Conservation (phyloP, 2,113 vertebrate genomes). For the Heterocephalus glaber region DNA sequence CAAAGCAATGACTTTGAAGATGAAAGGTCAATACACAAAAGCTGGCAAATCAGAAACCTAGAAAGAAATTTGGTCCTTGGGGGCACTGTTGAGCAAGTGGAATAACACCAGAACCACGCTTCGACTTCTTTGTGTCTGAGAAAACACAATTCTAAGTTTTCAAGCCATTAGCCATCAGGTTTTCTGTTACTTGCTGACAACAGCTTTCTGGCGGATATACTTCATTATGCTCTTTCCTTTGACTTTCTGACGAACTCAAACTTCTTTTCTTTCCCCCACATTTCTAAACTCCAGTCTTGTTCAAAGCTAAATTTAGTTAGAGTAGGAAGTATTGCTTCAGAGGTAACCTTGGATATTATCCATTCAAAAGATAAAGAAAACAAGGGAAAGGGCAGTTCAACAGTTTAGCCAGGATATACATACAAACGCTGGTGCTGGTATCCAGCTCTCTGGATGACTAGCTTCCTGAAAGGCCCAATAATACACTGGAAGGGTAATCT, state of each 20-base stretch:
- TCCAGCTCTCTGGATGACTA: background rate
- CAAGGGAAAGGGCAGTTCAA: background rate
- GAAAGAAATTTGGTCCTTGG: background rate
- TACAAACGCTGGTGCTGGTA: background rate
- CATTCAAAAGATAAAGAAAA: background rate
- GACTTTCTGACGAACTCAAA: background rate
- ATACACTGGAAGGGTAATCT: background rate
- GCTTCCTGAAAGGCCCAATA: background rate
- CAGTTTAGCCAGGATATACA: background rate
- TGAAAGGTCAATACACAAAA: background rate
- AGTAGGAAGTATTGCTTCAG: background rate
- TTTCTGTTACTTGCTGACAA: constrained; percentile 3
- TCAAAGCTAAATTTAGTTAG: background rate
- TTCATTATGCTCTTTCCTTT: background rate
- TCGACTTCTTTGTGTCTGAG: constrained; percentile 1
- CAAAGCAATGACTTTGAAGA: background rate
- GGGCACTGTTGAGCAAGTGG: background rate
- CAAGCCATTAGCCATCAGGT: constrained; percentile 3
- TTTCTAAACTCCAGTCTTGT: background rate
- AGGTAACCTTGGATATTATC: background rate
- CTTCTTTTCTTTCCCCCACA: background rate
- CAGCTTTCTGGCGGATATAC: background rate
- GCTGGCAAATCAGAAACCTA: background rate
- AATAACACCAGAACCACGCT: background rate
- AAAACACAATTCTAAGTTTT: constrained; percentile 43